Evolutionary conservation across 2,113 vertebrate species (phyloP).

Genomic region (Alligator sinensis): DNA sequence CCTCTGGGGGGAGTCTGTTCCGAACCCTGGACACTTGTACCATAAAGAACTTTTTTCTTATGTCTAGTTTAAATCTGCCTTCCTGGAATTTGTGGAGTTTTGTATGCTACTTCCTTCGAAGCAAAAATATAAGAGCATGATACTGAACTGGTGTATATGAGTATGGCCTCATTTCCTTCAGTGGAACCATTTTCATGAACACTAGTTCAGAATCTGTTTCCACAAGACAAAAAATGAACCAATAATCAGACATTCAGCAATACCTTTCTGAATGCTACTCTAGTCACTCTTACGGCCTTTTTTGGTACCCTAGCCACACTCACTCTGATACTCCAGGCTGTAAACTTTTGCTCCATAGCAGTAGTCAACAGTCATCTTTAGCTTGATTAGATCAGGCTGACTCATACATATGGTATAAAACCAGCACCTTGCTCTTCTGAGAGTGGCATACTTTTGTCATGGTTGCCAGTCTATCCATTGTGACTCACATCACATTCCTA

Average conservation of each 20-base stretch:
- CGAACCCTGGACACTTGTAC: no score
- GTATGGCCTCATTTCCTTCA: not conserved
- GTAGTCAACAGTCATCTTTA: not conserved
- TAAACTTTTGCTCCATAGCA: not conserved
- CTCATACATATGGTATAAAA: not conserved
- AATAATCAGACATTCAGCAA: not conserved
- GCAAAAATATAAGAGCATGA: not conserved
- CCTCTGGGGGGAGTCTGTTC: no score
- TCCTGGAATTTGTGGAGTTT: no score
- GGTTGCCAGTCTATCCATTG: not conserved
- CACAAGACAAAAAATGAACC: not conserved
- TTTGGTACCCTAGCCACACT: not conserved
- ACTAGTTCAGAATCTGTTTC: not conserved
- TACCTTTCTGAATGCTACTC: not conserved
- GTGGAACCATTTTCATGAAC: not conserved
- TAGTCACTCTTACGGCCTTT: not conserved
- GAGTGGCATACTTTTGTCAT: constrained; percentile 3
- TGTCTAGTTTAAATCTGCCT: no score
- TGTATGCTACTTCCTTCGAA: not conserved
- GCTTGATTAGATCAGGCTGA: not conserved
- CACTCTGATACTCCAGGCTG: not conserved
- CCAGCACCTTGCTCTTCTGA: not conserved
- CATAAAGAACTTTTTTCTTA: no score
- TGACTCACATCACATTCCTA: constrained; percentile 3
- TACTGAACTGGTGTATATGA: not conserved